A percentile compares a stretch with the other conserved stretches of the same genome.
Evolutionary conservation across 2,888 invertebrate genomes (phyloP).

Genomic region (Meteorus colon): DNA sequence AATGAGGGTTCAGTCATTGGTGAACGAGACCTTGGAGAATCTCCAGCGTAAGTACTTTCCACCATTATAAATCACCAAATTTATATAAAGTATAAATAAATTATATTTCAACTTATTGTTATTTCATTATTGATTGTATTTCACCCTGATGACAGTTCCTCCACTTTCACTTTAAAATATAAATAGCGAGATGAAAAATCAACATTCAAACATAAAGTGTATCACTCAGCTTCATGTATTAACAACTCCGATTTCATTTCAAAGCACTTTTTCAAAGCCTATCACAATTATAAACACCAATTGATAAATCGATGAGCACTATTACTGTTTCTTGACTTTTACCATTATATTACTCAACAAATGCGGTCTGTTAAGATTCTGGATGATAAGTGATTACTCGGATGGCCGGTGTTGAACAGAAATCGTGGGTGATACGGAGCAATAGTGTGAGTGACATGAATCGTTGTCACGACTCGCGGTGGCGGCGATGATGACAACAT

Average conservation of each 20-base stretch:
- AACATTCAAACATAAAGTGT: neutral
- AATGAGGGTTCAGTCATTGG: slow-evolving; percentile 70
- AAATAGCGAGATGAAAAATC: neutral
- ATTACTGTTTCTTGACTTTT: neutral
- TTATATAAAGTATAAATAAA: neutral
- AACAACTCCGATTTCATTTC: neutral
- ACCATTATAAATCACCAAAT: slow-evolving; percentile 62
- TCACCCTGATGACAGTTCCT: neutral
- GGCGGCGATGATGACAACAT: slow-evolving; percentile 27
- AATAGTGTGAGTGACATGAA: slow-evolving; percentile 47
- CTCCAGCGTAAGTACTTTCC: slow-evolving; percentile 69
- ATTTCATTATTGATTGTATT: neutral
- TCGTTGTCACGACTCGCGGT: slow-evolving; percentile 40
- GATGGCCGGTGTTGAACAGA: slow-evolving; percentile 34
- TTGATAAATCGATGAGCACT: neutral
- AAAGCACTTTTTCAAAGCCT: neutral
- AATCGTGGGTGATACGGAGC: slow-evolving; percentile 37
- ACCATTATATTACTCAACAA: slow-evolving; percentile 27
- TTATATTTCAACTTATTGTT: neutral
- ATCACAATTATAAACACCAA: neutral
- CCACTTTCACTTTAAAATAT: neutral
- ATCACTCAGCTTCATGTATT: neutral
- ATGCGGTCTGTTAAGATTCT: slow-evolving; percentile 17
- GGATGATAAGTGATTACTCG: slow-evolving; percentile 40
- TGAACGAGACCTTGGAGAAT: slow-evolving; percentile 69